Percentiles rank a stretch among this genome's conserved stretches.
phyloP scores from a whole-genome alignment of 1,140 invertebrate species.

The Pogonognathellus flavescens region DNA sequence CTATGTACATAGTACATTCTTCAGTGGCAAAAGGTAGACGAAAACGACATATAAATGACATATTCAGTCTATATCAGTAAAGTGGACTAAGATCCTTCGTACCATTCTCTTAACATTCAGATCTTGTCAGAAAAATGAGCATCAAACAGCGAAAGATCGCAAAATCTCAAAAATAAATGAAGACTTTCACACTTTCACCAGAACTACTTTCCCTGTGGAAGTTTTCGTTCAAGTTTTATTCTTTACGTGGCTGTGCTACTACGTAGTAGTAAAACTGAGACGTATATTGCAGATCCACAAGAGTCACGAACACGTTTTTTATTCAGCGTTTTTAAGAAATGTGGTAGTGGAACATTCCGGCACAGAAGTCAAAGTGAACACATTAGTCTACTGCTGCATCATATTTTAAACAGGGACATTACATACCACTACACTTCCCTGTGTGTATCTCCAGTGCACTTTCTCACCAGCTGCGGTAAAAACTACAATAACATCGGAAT shows the following conservation, averaged over 20 bases:
- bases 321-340: too few relatives aligned
- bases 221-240: slow-evolving; percentile 20
- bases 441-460: too few relatives aligned
- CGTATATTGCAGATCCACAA: too few relatives aligned
- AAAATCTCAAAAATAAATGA: slow-evolving; percentile 22
- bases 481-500: too few relatives aligned
- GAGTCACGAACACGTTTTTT: too few relatives aligned
- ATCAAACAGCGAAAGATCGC: slow-evolving; percentile 31
- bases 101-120: slow-evolving; percentile 15
- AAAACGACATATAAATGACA: slow-evolving; percentile 10
- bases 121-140: slow-evolving; percentile 35
- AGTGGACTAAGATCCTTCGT: not conserved
- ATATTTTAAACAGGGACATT: too few relatives aligned
- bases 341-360: too few relatives aligned
- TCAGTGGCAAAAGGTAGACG: not conserved
- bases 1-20: not conserved
- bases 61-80: not conserved
- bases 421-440: too few relatives aligned
- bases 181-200: not conserved
- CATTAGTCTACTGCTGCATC: too few relatives aligned
- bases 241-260: not conserved
- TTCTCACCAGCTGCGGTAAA: too few relatives aligned
- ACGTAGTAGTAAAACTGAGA: too few relatives aligned
- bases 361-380: too few relatives aligned
- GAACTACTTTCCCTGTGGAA: not conserved